phyloP scores from a whole-genome alignment of 1,140 invertebrate species.

The Halesus radiatus region DNA sequence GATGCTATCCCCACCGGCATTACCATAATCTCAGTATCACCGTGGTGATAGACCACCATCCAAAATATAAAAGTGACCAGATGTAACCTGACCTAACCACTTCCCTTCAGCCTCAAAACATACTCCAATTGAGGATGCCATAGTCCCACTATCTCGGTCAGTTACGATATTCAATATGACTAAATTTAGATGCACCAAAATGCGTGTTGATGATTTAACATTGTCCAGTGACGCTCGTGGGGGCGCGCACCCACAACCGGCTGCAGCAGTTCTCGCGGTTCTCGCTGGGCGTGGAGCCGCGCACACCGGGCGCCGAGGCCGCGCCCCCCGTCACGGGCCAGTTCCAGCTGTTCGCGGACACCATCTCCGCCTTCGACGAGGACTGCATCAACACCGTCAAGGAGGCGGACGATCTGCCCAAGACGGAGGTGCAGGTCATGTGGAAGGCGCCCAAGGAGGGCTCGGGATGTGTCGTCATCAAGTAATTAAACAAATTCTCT shows the following conservation, averaged over 20 bases:
- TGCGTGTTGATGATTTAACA: background rate
- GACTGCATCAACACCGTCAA: conserved; percentile 89
- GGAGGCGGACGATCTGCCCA: conserved; percentile 82
- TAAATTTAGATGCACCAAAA: too few relatives aligned
- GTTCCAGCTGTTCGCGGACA: conserved; percentile 87
- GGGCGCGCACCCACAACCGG: conserved; percentile 79
- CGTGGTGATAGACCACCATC: too few relatives aligned
- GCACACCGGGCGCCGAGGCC: conserved; percentile 65
- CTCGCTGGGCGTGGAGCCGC: conserved; percentile 82
- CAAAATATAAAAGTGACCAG: too few relatives aligned
- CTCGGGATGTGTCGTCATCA: conserved; percentile 88
- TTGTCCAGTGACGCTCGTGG: conserved; percentile 79
- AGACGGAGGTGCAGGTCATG: conserved; percentile 90
- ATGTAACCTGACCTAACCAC: too few relatives aligned
- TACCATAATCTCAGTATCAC: too few relatives aligned
- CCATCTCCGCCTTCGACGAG: conserved; percentile 84
- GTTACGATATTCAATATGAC: too few relatives aligned
- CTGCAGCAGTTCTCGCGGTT: conserved; percentile 88
- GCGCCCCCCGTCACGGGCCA: conserved; percentile 75
- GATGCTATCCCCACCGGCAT: too few relatives aligned
- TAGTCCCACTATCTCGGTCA: too few relatives aligned
- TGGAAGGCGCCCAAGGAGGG: conserved; percentile 89
- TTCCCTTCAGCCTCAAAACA: too few relatives aligned
- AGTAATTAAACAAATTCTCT: conserved; percentile 66
- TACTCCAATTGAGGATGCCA: too few relatives aligned